Evolutionary conservation across 1,140 invertebrate genomes (phyloP), one percentile per base, ranked within the genome.

Genomic region (Berghia stephanieae): DNA sequence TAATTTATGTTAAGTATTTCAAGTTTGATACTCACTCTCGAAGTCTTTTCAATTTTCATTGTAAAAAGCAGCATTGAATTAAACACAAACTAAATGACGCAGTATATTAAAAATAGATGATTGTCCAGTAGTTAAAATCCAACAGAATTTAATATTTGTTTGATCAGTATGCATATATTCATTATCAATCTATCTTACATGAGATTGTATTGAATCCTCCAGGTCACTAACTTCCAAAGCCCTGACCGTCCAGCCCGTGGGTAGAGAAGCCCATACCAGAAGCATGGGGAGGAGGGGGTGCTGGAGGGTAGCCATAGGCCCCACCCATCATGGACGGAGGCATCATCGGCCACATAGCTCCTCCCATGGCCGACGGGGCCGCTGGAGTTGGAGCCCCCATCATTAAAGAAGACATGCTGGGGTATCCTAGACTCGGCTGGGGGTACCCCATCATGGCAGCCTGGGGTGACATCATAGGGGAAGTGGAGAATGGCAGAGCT

Each of bases 261-360:
- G 49, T 34, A 27, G 74, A 36, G 43, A 76, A 76, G 57, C 74
- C 74, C 60, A 76, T 76, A 24, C 74, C 31, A 40, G 63, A 8
- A n/a, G n/a, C n/a, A n/a, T n/a, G n/a, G n/a, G n/a, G n/a, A n/a
- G n/a, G n/a, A 3, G 71, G 24, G 43, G 24, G 60, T 21, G 52
- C 60, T 44, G 52, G 18, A 40, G 74, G 74, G 42, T 67, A 76
- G 2, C 43, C 63, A 42, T 76, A 76, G 4, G 60, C 63, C 24
- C 40, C 44, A n/a, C 74, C 74, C 74, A 76, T 76, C 74, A 76
- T 68, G n/a, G 74, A 46, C 3, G 34, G 31, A 13, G 74, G 57
- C 74, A 76, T 76, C 63, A 76, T 76, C 10, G 74, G 74, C 74
- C 74, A 76, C 74, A 76, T 76, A 21, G 74, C 1, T 2, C 60